Conservation (phyloP, 2,888 invertebrate genomes). For the Dynastes maya region DNA sequence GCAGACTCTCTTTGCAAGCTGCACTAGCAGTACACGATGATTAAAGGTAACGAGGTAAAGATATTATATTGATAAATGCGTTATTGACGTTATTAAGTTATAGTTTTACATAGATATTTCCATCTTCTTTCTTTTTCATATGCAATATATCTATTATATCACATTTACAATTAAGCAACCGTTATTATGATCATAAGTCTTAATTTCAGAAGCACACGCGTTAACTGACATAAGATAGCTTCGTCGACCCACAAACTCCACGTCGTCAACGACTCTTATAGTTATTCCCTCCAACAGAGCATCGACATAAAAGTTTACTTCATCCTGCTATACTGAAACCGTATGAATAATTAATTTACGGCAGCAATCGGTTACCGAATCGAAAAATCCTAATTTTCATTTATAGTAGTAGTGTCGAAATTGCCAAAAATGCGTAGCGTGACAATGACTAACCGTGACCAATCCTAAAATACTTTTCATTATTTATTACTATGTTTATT, state of each 20-base stretch:
- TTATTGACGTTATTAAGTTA: neutral
- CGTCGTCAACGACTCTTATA: neutral
- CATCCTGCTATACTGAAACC: constrained; percentile 2
- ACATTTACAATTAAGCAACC: constrained; percentile 5
- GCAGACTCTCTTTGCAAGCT: too few species aligned
- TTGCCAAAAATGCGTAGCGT: constrained; percentile 3
- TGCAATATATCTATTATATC: constrained; percentile 16
- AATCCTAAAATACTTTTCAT: constrained; percentile 34
- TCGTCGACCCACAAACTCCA: constrained; percentile 36
- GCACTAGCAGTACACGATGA: too few species aligned
- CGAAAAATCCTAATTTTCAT: constrained; percentile 8
- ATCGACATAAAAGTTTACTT: neutral
- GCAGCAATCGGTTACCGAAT: constrained; percentile 14
- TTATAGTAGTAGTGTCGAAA: neutral
- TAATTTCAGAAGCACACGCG: constrained; percentile 9
- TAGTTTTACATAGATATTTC: constrained; percentile 9
- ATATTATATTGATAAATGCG: too few species aligned
- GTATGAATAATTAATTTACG: constrained; percentile 43
- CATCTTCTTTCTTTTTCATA: constrained; percentile 22
- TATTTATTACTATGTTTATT: constrained; percentile 23
- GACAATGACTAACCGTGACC: constrained; percentile 30
- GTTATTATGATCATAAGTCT: constrained; percentile 7
- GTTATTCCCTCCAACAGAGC: neutral
- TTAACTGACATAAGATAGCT: neutral
- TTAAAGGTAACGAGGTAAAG: too few species aligned